Base-by-base conservation (phyloP, 23 tunicate species). In the Ascidia mentula region DNA sequence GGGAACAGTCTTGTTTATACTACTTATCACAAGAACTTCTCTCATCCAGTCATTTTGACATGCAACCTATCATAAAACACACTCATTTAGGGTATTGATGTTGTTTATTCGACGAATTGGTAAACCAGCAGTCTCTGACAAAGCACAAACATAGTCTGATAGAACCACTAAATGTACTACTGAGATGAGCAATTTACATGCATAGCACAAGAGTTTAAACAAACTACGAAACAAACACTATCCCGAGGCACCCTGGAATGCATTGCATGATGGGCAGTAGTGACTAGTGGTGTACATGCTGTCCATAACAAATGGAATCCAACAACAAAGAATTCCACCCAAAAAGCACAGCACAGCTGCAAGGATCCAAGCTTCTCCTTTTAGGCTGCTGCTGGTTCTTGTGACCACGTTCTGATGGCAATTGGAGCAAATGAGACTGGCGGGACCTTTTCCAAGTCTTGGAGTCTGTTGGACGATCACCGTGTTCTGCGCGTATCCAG, bases 321-420 rank as follows among this genome's bases (percentile, higher is more conserved):
- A 53, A 1, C 22, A 26, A 53, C 65, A 53, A 3, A 53, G 65
- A 53, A 53, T 3, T 28, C 65, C 65, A 20, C 65, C 65, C 28
- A 53, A 9, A 9, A 6, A 53, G 13, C 65, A 53, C 65, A 53
- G 24, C 65, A 53, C 65, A 53, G 13, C 12, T 3, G 65, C 65
- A 26, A 26, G 24, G 24, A 53, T 9, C 65, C 65, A 53, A 3
- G 13, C 65, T 3, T 53, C 65, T 20, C 28, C 28, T 28, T 53
- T 53, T 3, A 53, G 65, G 24, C 65, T 53, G 7, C 28, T 5
- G 13, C 65, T 53, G 13, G 65, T 53, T 6, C 28, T 28, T 3
- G 65, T 53, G 4, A 53, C 65, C 13, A 53, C 65, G 65, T 53
- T 53, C 65, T 53, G 65, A 28, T 53, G 65, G 24, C 65, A 53